Base-by-base conservation (phyloP, 1,140 invertebrate genomes). In the Chrysomallon squamiferum region DNA sequence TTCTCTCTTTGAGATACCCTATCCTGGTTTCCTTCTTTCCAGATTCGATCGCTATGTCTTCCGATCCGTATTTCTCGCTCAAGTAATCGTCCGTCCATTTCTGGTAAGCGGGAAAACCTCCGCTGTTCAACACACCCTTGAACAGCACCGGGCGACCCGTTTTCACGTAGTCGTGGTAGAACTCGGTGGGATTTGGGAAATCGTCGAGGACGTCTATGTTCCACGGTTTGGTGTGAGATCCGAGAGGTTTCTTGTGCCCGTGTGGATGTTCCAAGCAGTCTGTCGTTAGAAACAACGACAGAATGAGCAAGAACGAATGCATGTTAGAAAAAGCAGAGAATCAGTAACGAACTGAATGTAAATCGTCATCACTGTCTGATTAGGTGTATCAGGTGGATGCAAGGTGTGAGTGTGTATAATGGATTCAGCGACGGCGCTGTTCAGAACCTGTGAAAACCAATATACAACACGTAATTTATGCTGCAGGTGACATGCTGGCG, bases 71-170 rank as follows among this genome's bases (percentile, higher is more conserved):
- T 18, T 32, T 25, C 27, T 58, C n/a, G 2, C 20, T n/a, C 15
- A 58, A 35, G 20, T 58, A 58, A 11, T 58, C 56, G 32, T 58
- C 56, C 4, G 56, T 58, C 56, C 56, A 58, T n/a, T 5, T 30
- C 13, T 58, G 11, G 18, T 33, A 58, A 1, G 56, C 29, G 9
- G 29, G 29, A 18, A 32, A 58, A 7, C 20, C 18, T 0, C 5
- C 45, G 15, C 25, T 47, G 30, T 58, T 58, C 18, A 32, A n/a
- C 2, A 25, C 30, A 18, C 15, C 29, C 35, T 58, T 30, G 30
- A 58, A 32, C 18, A n/a, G 18, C 13, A 58, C 56, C 2, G 56
- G 56, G 15, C 35, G 30, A 9, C 18, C 25, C 4, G 9, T n/a
- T n/a, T 3, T 30, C 15, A 13, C 20, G 22, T 58, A 58, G 15